Evolutionary conservation across 2,113 vertebrate genomes (phyloP).

Genomic region (Bagarius yarrelli): DNA sequence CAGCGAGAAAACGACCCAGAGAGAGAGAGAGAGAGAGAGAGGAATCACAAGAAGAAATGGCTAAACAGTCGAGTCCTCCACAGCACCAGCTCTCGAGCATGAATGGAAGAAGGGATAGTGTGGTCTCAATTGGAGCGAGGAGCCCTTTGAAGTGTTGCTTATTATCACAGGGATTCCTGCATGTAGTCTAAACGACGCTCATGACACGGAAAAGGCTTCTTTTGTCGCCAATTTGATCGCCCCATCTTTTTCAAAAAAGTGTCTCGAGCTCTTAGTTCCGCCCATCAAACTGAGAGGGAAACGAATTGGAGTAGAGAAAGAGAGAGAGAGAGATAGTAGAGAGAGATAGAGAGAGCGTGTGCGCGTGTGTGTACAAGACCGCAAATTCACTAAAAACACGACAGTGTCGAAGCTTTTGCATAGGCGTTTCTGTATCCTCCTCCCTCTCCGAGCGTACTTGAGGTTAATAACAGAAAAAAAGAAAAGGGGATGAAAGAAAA

Average conservation of each 20-base stretch:
- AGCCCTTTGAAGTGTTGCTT: conserved; percentile 97
- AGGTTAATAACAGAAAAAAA: not conserved
- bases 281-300: conserved; percentile 78
- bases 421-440: not conserved
- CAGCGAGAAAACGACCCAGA: conserved; percentile 61
- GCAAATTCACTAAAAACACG: conserved; percentile 8
- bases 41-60: conserved; percentile 76
- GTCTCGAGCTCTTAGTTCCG: conserved; percentile 73
- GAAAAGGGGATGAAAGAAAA: not conserved
- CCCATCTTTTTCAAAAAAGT: conserved; percentile 84
- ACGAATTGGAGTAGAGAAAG: conserved; percentile 57
- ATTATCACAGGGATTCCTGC: conserved; percentile 95
- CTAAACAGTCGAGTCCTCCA: conserved; percentile 86
- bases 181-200: conserved; percentile 95
- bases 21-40: conserved; percentile 73
- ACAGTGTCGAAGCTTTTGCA: not conserved
- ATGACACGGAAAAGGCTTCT: conserved; percentile 92
- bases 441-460: not conserved
- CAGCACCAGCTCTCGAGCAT: conserved; percentile 86
- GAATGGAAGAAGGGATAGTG: conserved; percentile 86
- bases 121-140: conserved; percentile 90
- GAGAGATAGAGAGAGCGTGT: too few species aligned
- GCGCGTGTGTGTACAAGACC: conserved; percentile 39
- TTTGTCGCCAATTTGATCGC: conserved; percentile 94
- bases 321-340: too few species aligned